These are phyloP conservation scores for Phodopus roborovskii DNA, from an alignment of 2,113 vertebrate genomes.

Conservation along the genomic window DNA sequence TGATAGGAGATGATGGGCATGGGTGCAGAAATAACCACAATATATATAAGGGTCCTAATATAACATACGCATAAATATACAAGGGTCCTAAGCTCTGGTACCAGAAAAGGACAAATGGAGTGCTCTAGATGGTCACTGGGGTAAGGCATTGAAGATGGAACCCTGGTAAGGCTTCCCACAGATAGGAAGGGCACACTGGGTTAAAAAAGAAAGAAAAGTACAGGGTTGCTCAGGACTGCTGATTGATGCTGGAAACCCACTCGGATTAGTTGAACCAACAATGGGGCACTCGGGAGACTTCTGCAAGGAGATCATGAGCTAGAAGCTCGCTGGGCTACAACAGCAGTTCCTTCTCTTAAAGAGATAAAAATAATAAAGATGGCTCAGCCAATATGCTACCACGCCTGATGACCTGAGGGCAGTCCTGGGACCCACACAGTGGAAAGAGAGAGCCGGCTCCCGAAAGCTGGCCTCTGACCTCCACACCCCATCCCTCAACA, in stretches of 20 bases:
- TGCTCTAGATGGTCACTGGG: neutral
- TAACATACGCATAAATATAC: too few relatives aligned
- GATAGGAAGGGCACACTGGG: neutral
- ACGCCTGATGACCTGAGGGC: neutral
- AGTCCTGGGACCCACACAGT: neutral
- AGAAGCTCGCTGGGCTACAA: neutral
- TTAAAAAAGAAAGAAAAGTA: neutral
- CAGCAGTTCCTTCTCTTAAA: neutral
- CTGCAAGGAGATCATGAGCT: neutral
- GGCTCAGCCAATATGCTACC: neutral
- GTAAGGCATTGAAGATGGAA: neutral
- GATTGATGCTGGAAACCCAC: neutral
- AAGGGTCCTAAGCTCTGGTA: neutral
- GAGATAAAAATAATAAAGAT: neutral
- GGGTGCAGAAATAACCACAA: neutral
- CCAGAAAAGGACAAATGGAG: neutral
- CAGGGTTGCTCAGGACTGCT: neutral
- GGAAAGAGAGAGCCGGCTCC: neutral
- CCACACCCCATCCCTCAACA: neutral
- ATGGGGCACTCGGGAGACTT: too few relatives aligned
- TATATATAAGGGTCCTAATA: neutral
- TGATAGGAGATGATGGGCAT: neutral
- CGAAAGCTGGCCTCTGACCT: too few relatives aligned
- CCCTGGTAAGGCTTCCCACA: neutral
- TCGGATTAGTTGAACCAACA: neutral